phyloP scores from a whole-genome alignment of 2,113 vertebrate genomes.

The Danio rerio region GRCz12tu NC_133178.1:28287001-28287500 shows the following conservation, averaged over 20 bases:
- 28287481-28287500: conserved; percentile 22
- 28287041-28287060: too few relatives aligned
- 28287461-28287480: conserved; percentile 38
- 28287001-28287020: too few relatives aligned
- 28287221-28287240: not conserved
- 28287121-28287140: too few relatives aligned
- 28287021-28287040: too few relatives aligned
- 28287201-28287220: too few relatives aligned
- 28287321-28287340: conserved; percentile 1
- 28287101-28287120: too few relatives aligned
- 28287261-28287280: not conserved
- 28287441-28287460: conserved; percentile 39
- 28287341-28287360: not conserved
- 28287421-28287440: conserved; percentile 41
- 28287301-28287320: conserved; percentile 13
- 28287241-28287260: not conserved
- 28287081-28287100: too few relatives aligned
- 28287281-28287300: not conserved
- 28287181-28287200: too few relatives aligned
- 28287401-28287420: conserved; percentile 40
- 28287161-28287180: too few relatives aligned
- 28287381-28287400: conserved; percentile 5
- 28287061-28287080: too few relatives aligned
- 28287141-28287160: too few relatives aligned
- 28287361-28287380: not conserved